Percentiles rank a stretch among this genome's conserved stretches.
phyloP scores from a whole-genome alignment of 2,888 invertebrate genomes.

The Steinernema carpocapsae region DNA sequence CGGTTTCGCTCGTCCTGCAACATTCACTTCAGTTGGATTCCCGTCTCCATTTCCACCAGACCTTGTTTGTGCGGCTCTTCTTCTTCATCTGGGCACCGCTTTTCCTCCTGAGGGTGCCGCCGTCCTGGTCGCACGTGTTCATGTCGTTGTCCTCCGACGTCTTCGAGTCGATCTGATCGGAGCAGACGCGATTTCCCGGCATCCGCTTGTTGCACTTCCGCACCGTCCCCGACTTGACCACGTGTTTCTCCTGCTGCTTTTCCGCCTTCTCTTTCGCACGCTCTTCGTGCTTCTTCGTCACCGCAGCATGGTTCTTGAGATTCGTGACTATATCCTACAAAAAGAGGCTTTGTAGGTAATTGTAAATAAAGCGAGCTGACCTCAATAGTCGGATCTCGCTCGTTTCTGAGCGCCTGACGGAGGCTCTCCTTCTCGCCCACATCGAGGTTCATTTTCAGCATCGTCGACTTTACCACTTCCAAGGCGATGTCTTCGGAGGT shows the following conservation, averaged over 20 bases:
- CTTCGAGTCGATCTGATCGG: background rate
- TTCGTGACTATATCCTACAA: background rate
- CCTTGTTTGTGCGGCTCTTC: no score
- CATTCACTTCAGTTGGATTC: no score
- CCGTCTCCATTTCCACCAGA: no score
- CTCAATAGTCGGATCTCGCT: background rate
- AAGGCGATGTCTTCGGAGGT: background rate
- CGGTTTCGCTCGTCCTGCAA: no score
- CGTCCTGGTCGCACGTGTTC: background rate
- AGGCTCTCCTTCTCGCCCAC: background rate
- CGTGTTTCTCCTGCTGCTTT: conserved; percentile 20
- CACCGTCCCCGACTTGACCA: conserved; percentile 28
- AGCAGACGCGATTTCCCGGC: background rate
- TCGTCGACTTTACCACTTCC: conserved; percentile 14
- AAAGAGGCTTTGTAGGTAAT: background rate
- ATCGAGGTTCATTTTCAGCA: background rate
- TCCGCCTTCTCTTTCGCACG: background rate
- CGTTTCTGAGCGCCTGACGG: background rate
- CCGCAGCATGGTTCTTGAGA: background rate
- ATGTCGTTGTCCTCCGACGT: background rate
- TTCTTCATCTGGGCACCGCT: background rate
- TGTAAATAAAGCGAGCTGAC: background rate
- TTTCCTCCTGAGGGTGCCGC: background rate
- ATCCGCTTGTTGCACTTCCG: background rate
- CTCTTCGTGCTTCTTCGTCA: background rate